Evolutionary conservation across 1,140 invertebrate genomes (phyloP).

Genomic region (Ectropis grisescens): DNA sequence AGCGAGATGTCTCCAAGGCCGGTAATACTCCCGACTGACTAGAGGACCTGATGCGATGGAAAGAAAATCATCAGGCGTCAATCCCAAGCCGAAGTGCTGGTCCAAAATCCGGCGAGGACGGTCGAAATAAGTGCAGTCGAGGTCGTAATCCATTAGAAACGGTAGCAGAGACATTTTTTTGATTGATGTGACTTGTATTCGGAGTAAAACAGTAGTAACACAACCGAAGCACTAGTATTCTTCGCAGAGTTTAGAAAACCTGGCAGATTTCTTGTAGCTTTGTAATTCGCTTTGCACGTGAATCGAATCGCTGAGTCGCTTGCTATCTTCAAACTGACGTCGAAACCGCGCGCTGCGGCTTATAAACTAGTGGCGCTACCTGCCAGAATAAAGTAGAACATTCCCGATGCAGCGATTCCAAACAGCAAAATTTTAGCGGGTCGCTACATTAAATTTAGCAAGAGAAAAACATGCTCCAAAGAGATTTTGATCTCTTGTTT

Average conservation of each 20-base stretch:
- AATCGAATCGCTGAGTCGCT: too few relatives aligned
- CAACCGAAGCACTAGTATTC: too few relatives aligned
- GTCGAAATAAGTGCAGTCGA: too few relatives aligned
- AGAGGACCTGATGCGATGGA: slow-evolving; percentile 33
- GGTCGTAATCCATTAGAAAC: slow-evolving; percentile 32
- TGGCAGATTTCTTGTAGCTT: too few relatives aligned
- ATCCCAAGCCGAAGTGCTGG: slow-evolving; percentile 72
- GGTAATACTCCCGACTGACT: slow-evolving; percentile 53
- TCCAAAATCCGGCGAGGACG: slow-evolving; percentile 71
- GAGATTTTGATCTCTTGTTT: too few relatives aligned
- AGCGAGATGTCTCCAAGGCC: slow-evolving; percentile 66
- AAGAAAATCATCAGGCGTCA: slow-evolving; percentile 71
- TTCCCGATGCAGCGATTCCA: slow-evolving; percentile 28
- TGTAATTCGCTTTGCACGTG: too few relatives aligned
- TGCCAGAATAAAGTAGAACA: slow-evolving; percentile 23
- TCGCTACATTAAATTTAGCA: too few relatives aligned
- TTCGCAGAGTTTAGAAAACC: too few relatives aligned
- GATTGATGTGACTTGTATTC: too few relatives aligned
- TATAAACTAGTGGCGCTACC: slow-evolving; percentile 14
- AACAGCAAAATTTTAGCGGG: too few relatives aligned
- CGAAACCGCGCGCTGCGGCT: slow-evolving; percentile 5
- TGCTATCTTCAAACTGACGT: slow-evolving; percentile 7
- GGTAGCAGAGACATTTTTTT: slow-evolving; percentile 40
- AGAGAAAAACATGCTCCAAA: too few relatives aligned
- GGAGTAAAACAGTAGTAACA: too few relatives aligned